Base-by-base conservation (phyloP, 2,797 vertebrate species). In the Syndactyla subalaris region DNA sequence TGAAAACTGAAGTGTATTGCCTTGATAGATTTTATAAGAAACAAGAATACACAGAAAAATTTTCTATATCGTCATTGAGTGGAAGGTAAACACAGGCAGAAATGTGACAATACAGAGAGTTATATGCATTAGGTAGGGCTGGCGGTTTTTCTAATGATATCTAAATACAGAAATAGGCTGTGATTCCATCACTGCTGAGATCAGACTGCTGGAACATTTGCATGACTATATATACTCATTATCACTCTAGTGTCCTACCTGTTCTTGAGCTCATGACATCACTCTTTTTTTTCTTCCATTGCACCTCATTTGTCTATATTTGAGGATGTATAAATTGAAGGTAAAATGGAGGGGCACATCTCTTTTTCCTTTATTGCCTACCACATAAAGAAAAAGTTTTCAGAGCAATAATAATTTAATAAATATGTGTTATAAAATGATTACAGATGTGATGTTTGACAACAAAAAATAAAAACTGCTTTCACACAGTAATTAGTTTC, bases 121-220 rank as follows among this genome's bases (percentile, higher is more conserved):
- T 86, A 24, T 27, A 79, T 9, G 5, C 11, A 14, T 81, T 68
- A 74, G 48, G 48, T 58, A 87, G 43, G 59, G 71, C 43, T 94
- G 61, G 43, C 66, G 51, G 45, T 92, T 97, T 96, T 93, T 94
- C 70, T 89, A 76, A 95, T 76, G 67, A 90, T 89, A 79, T 86
- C 92, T 94, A 87, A 85, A 88, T 61, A 75, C 51, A 61, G 86
- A 94, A 92, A 79, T 20, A 92, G 88, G 22, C 29, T 94, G 34
- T 78, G 32, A 83, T 79, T 89, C 80, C 39, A 63, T 87, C 80
- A 85, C 73, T 77, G 46, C 70, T 91, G 78, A 84, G 76, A 89
- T 84, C 77, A 93, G 79, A 38, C 73, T 90, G 49, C 68, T 78
- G 65, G 82, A 96, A 85, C 32, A 70, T 85, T 95, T 95, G 75